phyloP scores from a whole-genome alignment of 1,140 invertebrate genomes.

The Trialeurodes vaporariorum region DNA sequence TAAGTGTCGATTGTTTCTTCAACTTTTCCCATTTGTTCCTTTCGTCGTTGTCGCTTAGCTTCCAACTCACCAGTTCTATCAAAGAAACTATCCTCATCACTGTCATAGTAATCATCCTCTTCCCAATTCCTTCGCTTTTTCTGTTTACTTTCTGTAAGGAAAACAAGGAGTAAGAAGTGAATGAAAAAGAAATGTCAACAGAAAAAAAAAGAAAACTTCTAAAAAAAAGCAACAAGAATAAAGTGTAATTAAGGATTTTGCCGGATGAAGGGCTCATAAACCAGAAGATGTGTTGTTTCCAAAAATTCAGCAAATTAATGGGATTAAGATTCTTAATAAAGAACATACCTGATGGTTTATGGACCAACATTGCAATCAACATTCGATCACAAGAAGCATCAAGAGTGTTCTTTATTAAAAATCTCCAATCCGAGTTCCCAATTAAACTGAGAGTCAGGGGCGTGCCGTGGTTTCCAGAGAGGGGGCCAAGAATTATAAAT shows the following conservation, averaged over 20 bases:
- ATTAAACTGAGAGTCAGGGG: no score
- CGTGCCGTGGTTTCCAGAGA: no score
- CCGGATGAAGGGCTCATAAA: neutral
- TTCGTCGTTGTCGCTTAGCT: conserved; percentile 67
- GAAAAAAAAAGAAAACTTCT: neutral
- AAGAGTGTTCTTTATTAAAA: no score
- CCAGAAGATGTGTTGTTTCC: neutral
- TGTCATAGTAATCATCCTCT: conserved; percentile 87
- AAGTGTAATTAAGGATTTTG: neutral
- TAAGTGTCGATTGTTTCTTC: conserved; percentile 58
- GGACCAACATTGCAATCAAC: no score
- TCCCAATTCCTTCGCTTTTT: conserved; percentile 65
- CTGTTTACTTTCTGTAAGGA: conserved; percentile 44
- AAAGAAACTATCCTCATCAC: conserved; percentile 93
- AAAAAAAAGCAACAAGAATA: neutral
- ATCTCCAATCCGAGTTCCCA: no score
- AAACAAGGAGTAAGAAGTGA: conserved; percentile 20
- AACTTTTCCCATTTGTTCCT: conserved; percentile 50
- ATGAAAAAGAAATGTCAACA: conserved; percentile 11
- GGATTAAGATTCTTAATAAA: neutral
- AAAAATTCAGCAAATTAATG: neutral
- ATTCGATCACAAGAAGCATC: no score
- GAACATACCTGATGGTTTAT: no score
- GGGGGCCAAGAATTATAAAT: no score
- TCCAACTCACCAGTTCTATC: conserved; percentile 90